Evolutionary conservation across 2,113 vertebrate genomes (phyloP).

Genomic region (human): DNA sequence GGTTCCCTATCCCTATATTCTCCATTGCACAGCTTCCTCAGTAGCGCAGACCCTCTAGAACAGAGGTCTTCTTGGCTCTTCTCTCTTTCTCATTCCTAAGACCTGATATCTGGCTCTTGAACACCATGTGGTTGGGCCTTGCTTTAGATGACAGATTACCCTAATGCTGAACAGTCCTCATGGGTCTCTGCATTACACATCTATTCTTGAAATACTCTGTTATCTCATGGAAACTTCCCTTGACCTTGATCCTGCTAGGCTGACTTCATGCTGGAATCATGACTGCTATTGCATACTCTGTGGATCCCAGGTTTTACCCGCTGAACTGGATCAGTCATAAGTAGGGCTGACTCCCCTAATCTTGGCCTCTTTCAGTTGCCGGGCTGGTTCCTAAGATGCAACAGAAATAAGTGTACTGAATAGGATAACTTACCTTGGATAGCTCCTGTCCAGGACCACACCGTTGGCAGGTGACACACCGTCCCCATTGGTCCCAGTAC

Average conservation of each 20-base stretch:
- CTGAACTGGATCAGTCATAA: background rate
- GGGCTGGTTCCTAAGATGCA: background rate
- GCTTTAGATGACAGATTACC: background rate
- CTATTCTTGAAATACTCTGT: background rate
- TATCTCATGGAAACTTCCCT: background rate
- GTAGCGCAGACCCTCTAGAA: background rate
- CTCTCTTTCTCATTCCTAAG: background rate
- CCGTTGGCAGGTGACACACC: constrained; percentile 83
- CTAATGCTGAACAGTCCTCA: background rate
- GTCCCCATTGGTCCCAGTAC: constrained; percentile 81
- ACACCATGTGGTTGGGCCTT: background rate
- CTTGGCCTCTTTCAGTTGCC: background rate
- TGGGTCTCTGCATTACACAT: background rate
- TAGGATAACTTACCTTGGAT: constrained; percentile 84
- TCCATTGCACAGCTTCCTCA: background rate
- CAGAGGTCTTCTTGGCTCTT: background rate
- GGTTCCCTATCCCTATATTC: background rate
- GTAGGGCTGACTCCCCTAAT: background rate
- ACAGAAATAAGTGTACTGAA: background rate
- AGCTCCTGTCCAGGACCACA: constrained; percentile 89
- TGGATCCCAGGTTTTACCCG: background rate
- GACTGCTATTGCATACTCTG: background rate
- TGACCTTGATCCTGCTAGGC: background rate
- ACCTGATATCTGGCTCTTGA: background rate
- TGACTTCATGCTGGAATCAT: background rate